phyloP scores from a whole-genome alignment of 1,140 invertebrate genomes.

The Leptoteleia sp. region DNA sequence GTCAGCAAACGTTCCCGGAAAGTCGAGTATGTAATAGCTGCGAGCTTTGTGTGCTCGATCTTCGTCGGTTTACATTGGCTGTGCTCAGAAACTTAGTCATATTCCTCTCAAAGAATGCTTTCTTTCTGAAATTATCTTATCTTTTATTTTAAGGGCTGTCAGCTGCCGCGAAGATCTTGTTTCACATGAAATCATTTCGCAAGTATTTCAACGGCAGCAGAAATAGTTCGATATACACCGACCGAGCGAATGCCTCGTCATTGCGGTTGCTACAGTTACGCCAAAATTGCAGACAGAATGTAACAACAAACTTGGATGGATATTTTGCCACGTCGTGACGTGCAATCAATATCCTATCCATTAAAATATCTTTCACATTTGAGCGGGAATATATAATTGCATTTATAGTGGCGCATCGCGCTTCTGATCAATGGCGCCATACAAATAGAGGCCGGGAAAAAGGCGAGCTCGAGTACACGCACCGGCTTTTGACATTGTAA shows the following conservation, averaged over 20 bases:
- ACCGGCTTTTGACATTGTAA: conserved; percentile 25
- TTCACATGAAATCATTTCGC: conserved; percentile 53
- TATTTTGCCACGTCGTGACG: conserved; percentile 23
- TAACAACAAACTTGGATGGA: conserved; percentile 18
- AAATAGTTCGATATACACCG: conserved; percentile 28
- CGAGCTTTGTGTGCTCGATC: conserved; percentile 45
- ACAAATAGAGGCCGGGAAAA: conserved; percentile 13
- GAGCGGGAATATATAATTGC: conserved; percentile 32
- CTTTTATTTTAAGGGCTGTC: conserved; percentile 56
- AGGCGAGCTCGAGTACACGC: background rate
- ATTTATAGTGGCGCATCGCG: conserved; percentile 10
- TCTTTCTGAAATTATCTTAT: conserved; percentile 55
- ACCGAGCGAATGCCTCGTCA: conserved; percentile 4
- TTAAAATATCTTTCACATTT: conserved; percentile 34
- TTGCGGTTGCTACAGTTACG: conserved; percentile 22
- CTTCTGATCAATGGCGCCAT: conserved; percentile 5
- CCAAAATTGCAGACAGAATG: conserved; percentile 20
- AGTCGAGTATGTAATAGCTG: conserved; percentile 65
- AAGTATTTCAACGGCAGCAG: conserved; percentile 29
- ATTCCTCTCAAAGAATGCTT: conserved; percentile 44
- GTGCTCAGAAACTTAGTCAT: conserved; percentile 53
- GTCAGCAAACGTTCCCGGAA: conserved; percentile 67
- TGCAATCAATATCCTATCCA: conserved; percentile 28
- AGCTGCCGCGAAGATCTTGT: conserved; percentile 41
- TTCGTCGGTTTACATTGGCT: conserved; percentile 50